Percentiles rank a stretch among this genome's conserved stretches.
These are phyloP conservation scores for Sipha flava DNA, from an alignment of 1,140 invertebrate genomes.

Conservation along the genomic window DNA sequence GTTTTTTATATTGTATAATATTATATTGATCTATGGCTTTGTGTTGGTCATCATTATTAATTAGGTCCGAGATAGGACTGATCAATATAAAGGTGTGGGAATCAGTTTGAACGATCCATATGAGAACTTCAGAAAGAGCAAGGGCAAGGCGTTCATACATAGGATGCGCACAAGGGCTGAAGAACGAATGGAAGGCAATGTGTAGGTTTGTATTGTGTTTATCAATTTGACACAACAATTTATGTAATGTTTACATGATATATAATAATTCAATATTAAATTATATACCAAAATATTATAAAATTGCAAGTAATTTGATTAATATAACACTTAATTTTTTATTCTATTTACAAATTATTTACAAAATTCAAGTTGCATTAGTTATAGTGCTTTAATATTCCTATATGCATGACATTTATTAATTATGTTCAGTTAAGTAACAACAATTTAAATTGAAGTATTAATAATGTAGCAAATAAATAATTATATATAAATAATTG, in stretches of 20 bases:
- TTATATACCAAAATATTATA: neutral
- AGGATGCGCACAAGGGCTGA: slow-evolving; percentile 89
- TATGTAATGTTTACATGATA: neutral
- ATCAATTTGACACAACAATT: neutral
- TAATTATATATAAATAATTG: too few species aligned
- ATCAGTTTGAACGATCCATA: slow-evolving; percentile 88
- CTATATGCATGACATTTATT: too few species aligned
- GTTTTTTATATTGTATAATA: neutral
- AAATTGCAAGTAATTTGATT: neutral
- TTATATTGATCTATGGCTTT: slow-evolving; percentile 22
- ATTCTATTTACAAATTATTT: too few species aligned
- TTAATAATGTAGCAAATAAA: too few species aligned
- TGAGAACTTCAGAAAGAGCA: slow-evolving; percentile 93
- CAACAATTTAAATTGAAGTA: too few species aligned
- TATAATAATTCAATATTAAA: neutral
- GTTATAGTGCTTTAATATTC: too few species aligned
- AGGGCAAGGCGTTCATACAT: slow-evolving; percentile 91
- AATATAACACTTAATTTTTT: too few species aligned
- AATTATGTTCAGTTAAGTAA: too few species aligned
- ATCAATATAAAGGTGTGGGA: slow-evolving; percentile 89
- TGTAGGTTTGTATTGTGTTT: slow-evolving; percentile 26
- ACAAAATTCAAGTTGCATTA: too few species aligned
- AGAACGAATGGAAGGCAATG: slow-evolving; percentile 48
- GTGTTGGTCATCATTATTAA: slow-evolving; percentile 34
- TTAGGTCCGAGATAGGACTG: slow-evolving; percentile 64